phyloP scores from a whole-genome alignment of 2,113 vertebrate genomes.

The Bolborhynchus lineola region DNA sequence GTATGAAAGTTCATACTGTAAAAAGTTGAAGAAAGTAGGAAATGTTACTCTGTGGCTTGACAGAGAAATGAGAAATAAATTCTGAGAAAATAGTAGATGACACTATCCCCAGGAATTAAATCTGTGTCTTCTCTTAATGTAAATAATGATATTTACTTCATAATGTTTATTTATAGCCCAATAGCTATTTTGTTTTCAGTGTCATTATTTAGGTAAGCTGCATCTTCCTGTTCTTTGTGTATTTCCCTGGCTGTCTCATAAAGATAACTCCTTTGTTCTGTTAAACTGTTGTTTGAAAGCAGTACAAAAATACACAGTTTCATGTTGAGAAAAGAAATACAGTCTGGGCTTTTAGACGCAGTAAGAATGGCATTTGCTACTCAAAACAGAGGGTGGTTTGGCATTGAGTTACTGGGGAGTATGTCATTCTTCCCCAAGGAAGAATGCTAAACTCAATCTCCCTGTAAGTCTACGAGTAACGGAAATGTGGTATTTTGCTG shows the following conservation, averaged over 20 bases:
- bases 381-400: slow-evolving; percentile 37
- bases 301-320: slow-evolving; percentile 46
- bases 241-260: slow-evolving; percentile 42
- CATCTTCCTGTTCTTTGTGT: slow-evolving; percentile 51
- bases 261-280: slow-evolving; percentile 64
- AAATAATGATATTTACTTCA: slow-evolving; percentile 11
- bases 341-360: background rate
- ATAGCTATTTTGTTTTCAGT: slow-evolving; percentile 23
- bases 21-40: background rate
- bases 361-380: slow-evolving; percentile 21
- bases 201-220: slow-evolving; percentile 48
- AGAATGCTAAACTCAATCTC: background rate
- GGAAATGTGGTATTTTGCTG: background rate
- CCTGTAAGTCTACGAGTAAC: background rate
- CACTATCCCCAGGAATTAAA: background rate
- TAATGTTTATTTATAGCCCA: slow-evolving; percentile 22
- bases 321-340: slow-evolving; percentile 41
- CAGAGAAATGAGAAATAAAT: background rate
- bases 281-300: slow-evolving; percentile 36
- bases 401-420: background rate
- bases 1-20: background rate
- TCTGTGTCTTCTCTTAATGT: background rate
- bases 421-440: slow-evolving; percentile 17
- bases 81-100: background rate
- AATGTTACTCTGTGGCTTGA: background rate